Percentiles rank a stretch among this genome's conserved stretches.
Evolutionary conservation across 2,113 vertebrate species (phyloP).

Genomic region (Eira barbara): DNA sequence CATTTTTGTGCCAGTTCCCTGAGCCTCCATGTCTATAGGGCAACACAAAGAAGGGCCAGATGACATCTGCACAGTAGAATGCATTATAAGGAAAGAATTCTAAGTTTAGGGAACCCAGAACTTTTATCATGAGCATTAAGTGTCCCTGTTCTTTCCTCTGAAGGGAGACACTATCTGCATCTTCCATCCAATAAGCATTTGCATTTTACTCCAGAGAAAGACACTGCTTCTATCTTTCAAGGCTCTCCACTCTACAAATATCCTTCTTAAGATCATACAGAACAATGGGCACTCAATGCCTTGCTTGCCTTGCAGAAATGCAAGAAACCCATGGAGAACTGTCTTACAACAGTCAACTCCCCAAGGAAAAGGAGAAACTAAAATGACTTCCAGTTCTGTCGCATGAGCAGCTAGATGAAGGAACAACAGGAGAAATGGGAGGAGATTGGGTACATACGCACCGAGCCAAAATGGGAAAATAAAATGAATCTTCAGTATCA

Average conservation of each 20-base stretch:
- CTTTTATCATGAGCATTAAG: not conserved
- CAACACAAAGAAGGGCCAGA: not conserved
- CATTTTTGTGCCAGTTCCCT: not conserved
- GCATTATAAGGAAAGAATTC: not conserved
- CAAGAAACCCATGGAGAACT: not conserved
- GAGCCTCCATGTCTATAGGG: not conserved
- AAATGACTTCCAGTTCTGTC: not conserved
- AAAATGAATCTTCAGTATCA: not conserved
- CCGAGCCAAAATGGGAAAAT: not conserved
- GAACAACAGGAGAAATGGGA: not conserved
- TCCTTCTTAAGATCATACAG: not conserved
- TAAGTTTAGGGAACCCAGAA: not conserved
- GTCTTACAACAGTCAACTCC: not conserved
- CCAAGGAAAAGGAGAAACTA: not conserved
- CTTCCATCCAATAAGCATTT: not conserved
- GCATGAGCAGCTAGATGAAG: not conserved
- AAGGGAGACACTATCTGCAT: not conserved
- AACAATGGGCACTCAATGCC: not conserved
- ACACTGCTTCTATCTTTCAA: not conserved
- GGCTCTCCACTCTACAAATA: not conserved
- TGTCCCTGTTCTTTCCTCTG: not conserved
- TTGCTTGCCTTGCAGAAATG: not conserved
- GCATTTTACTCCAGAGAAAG: not conserved
- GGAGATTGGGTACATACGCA: not conserved
- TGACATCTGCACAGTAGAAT: not conserved